These are phyloP conservation scores for Sinella curviseta DNA, from an alignment of 1,140 invertebrate species.

Conservation along the genomic window DNA sequence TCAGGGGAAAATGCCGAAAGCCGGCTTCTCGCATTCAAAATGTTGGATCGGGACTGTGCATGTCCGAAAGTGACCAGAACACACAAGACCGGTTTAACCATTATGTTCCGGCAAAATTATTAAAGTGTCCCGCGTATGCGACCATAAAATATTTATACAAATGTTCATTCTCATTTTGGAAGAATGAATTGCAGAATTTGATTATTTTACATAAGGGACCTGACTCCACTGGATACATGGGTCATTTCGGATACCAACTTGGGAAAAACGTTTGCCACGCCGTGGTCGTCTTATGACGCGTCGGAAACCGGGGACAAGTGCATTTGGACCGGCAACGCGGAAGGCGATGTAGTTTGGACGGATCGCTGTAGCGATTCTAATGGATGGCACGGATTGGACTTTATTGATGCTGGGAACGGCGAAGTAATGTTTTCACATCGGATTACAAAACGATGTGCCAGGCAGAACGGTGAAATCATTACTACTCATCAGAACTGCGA, in stretches of 20 bases:
- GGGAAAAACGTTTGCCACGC: not conserved
- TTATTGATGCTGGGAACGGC: not conserved
- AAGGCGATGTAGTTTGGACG: not conserved
- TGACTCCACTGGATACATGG: not conserved
- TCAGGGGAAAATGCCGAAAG: too few species aligned
- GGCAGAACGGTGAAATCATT: too few species aligned
- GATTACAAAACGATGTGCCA: not conserved
- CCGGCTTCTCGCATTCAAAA: too few species aligned
- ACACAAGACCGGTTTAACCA: too few species aligned
- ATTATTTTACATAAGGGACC: not conserved
- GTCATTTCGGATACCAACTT: not conserved
- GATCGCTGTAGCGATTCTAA: not conserved
- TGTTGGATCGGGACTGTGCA: too few species aligned
- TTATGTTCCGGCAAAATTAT: too few species aligned
- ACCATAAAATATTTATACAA: too few species aligned
- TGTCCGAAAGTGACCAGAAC: too few species aligned
- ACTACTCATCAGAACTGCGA: too few species aligned
- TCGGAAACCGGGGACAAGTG: not conserved
- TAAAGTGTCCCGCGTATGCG: too few species aligned
- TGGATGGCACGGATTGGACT: not conserved
- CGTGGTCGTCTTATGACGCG: not conserved
- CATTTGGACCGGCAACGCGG: not conserved
- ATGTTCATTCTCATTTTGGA: too few species aligned
- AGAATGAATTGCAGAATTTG: too few species aligned
- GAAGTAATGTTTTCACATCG: not conserved